These are phyloP conservation scores for Sclerodermus sp. DNA, from an alignment of 2,888 invertebrate genomes.

Conservation along the genomic window DNA sequence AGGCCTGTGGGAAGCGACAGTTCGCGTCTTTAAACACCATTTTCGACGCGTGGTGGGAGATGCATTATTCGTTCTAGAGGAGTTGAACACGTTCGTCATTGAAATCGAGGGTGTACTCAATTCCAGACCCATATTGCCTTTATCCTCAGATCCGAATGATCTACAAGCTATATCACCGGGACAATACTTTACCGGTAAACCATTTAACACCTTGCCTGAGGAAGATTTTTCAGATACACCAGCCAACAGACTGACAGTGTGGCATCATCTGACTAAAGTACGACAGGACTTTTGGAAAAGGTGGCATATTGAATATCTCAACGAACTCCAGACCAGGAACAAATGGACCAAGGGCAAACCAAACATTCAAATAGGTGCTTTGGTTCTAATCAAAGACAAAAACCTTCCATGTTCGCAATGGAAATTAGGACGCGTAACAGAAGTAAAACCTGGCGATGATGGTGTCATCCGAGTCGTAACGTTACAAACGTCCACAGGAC, in stretches of 20 bases:
- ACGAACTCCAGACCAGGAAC: slow-evolving; percentile 11
- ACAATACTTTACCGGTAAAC: slow-evolving; percentile 20
- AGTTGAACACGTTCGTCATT: slow-evolving; percentile 21
- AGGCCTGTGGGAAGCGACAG: slow-evolving; percentile 16
- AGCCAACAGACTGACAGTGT: slow-evolving; percentile 15
- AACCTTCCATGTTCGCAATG: slow-evolving; percentile 24
- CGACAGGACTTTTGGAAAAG: slow-evolving; percentile 17
- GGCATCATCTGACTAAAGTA: slow-evolving; percentile 17
- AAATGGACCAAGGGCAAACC: slow-evolving; percentile 16
- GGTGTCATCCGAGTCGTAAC: slow-evolving; percentile 23
- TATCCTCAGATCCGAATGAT: slow-evolving; percentile 19
- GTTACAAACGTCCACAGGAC: neutral
- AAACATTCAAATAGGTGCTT: slow-evolving; percentile 7
- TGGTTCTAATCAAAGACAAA: slow-evolving; percentile 23
- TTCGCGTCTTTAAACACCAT: slow-evolving; percentile 29
- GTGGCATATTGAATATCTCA: slow-evolving; percentile 16
- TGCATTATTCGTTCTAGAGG: slow-evolving; percentile 25
- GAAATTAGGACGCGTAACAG: slow-evolving; percentile 24
- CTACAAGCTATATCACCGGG: slow-evolving; percentile 13
- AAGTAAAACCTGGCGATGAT: slow-evolving; percentile 28
- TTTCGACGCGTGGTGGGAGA: too few species aligned
- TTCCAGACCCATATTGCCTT: slow-evolving; percentile 16
- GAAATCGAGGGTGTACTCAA: too few species aligned
- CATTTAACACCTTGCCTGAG: slow-evolving; percentile 13
- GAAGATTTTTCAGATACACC: slow-evolving; percentile 9